Percentiles rank a stretch among this genome's conserved stretches.
Conservation (phyloP, 2,888 invertebrate genomes). For the Eupithecia exiguata region DNA sequence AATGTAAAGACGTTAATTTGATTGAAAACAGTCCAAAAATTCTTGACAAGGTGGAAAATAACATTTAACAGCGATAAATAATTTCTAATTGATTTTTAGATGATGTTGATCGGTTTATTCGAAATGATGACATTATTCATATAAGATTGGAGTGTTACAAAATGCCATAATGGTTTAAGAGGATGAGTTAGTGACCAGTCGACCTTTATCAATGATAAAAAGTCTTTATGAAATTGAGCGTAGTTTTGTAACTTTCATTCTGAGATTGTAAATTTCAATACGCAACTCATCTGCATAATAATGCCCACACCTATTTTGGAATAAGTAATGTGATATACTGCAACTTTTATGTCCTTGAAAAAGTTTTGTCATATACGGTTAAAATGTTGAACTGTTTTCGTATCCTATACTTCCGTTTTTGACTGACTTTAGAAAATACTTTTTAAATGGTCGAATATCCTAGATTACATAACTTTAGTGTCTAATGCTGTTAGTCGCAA, state of each 20-base stretch:
- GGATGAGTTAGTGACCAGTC: slow-evolving; percentile 38
- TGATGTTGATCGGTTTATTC: not conserved
- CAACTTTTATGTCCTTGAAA: not conserved
- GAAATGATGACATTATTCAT: not conserved
- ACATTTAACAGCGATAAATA: not conserved
- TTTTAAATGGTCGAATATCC: not conserved
- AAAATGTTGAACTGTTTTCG: not conserved
- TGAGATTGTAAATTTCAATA: slow-evolving; percentile 53
- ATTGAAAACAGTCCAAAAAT: not conserved
- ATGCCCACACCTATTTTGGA: slow-evolving; percentile 49
- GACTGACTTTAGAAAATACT: not conserved
- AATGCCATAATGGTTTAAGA: slow-evolving; percentile 39
- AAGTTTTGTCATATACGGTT: not conserved
- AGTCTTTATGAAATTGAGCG: slow-evolving; percentile 47
- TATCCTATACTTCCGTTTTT: not conserved
- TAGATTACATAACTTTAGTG: not conserved
- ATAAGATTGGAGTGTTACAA: slow-evolving; percentile 30
- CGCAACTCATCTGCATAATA: slow-evolving; percentile 58
- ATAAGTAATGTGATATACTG: slow-evolving; percentile 45
- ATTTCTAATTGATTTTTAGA: not conserved
- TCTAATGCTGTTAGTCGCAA: not conserved
- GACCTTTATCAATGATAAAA: slow-evolving; percentile 42
- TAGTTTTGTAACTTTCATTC: slow-evolving; percentile 53
- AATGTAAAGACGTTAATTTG: not conserved
- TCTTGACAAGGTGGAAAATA: not conserved